Conservation (phyloP, 2,113 vertebrate genomes). For the Equus przewalskii region DNA sequence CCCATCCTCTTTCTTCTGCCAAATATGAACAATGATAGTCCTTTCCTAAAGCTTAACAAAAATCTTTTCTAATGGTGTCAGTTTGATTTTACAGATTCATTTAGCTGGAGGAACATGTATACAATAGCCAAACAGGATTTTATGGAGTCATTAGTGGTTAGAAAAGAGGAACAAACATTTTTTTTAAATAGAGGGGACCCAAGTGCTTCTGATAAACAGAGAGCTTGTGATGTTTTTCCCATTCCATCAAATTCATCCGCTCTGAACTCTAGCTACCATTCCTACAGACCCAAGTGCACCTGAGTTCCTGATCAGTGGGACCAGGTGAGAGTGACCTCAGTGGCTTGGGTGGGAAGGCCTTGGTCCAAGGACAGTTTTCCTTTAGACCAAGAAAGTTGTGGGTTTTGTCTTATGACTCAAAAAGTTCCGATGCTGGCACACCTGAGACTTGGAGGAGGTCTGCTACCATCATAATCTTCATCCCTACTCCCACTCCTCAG, state of each 20-base stretch:
- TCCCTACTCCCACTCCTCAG: background rate
- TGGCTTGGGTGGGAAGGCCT: background rate
- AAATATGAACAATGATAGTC: background rate
- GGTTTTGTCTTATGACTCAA: background rate
- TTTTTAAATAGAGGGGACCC: background rate
- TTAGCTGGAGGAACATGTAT: constrained; percentile 52
- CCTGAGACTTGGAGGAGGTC: background rate
- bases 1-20: constrained; percentile 43
- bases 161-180: background rate
- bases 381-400: background rate
- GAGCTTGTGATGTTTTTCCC: background rate
- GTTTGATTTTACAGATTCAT: constrained; percentile 45
- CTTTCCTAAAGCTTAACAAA: constrained; percentile 51
- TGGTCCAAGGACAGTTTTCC: background rate
- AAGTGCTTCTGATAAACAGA: constrained; percentile 1
- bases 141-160: constrained; percentile 59
- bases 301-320: background rate
- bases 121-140: constrained; percentile 50
- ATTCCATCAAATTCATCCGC: background rate
- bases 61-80: background rate
- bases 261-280: background rate
- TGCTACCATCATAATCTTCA: background rate
- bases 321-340: background rate
- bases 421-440: background rate
- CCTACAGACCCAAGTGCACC: background rate